phyloP scores from a whole-genome alignment of 2,797 vertebrate genomes.

The Scomberomorus guttatus region DNA sequence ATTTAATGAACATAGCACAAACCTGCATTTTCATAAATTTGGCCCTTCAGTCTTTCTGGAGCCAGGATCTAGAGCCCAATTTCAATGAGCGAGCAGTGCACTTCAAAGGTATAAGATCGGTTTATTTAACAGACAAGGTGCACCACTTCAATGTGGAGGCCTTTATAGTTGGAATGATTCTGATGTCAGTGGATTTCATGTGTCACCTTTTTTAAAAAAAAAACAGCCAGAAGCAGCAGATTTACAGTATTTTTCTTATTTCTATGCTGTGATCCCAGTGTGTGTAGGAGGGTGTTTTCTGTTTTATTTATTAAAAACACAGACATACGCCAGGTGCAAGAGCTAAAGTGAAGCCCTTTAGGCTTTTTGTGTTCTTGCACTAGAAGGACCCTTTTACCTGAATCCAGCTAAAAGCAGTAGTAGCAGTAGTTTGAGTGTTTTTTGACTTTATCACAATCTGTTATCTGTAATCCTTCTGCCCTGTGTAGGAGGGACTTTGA shows the following conservation, averaged over 20 bases:
- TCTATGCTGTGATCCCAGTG: slow-evolving; percentile 13
- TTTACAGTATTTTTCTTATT: slow-evolving; percentile 20
- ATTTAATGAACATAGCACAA: not conserved
- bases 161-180: slow-evolving; percentile 11
- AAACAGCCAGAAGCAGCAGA: not conserved
- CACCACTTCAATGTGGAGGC: not conserved
- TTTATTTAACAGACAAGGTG: not conserved
- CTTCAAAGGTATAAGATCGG: slow-evolving; percentile 16
- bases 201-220: not conserved
- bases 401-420: slow-evolving; percentile 49
- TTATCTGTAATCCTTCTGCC: slow-evolving; percentile 50
- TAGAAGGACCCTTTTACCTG: slow-evolving; percentile 32
- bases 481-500: slow-evolving; percentile 71
- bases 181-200: slow-evolving; percentile 18
- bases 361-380: slow-evolving; percentile 32
- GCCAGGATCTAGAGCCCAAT: not conserved
- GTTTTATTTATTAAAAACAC: slow-evolving; percentile 39
- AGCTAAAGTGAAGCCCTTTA: slow-evolving; percentile 38
- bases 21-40: not conserved
- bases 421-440: slow-evolving; percentile 49
- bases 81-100: slow-evolving; percentile 13
- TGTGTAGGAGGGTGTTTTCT: slow-evolving; percentile 30
- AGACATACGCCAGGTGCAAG: slow-evolving; percentile 6
- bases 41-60: not conserved
- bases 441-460: slow-evolving; percentile 54